phyloP scores from a whole-genome alignment of 92 coral and sea anemone genomes.

The Umimayanthus chanpuru region DNA sequence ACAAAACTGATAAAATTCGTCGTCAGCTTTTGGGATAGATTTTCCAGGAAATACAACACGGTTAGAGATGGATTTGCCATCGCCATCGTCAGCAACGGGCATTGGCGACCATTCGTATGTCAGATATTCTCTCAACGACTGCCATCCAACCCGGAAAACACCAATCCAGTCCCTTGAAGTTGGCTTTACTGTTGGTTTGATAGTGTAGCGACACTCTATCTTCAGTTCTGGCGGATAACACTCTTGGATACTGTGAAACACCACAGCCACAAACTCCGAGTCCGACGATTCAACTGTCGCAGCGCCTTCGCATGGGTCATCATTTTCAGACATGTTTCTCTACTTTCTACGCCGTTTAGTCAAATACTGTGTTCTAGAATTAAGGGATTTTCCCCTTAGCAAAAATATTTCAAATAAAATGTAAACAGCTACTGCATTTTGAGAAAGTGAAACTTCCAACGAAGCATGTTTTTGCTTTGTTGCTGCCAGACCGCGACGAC shows the following conservation, averaged over 20 bases:
- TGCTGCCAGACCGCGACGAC: too few species aligned
- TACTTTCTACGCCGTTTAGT: not conserved
- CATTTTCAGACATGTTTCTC: constrained; percentile 8
- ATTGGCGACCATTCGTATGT: constrained; percentile 93
- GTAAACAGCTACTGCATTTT: not conserved
- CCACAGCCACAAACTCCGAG: constrained; percentile 93
- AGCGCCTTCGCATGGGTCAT: constrained; percentile 6
- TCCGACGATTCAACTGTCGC: constrained; percentile 50
- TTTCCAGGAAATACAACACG: constrained; percentile 78
- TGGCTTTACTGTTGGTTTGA: constrained; percentile 84
- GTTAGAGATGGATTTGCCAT: constrained; percentile 62
- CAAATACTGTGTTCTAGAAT: not conserved
- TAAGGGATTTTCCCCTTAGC: not conserved
- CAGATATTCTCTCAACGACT: constrained; percentile 82
- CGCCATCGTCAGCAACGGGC: constrained; percentile 57
- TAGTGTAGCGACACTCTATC: constrained; percentile 90
- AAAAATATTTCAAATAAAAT: not conserved
- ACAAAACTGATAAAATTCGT: constrained; percentile 97
- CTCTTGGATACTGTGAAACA: constrained; percentile 86
- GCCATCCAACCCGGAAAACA: constrained; percentile 97
- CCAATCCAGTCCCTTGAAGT: constrained; percentile 95
- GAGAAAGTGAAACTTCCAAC: not conserved
- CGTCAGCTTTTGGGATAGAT: constrained; percentile 84
- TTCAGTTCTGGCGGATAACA: constrained; percentile 82
- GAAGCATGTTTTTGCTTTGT: too few species aligned